phyloP scores from a whole-genome alignment of 1,140 invertebrate genomes.

The Cheumatopsyche charites region DNA sequence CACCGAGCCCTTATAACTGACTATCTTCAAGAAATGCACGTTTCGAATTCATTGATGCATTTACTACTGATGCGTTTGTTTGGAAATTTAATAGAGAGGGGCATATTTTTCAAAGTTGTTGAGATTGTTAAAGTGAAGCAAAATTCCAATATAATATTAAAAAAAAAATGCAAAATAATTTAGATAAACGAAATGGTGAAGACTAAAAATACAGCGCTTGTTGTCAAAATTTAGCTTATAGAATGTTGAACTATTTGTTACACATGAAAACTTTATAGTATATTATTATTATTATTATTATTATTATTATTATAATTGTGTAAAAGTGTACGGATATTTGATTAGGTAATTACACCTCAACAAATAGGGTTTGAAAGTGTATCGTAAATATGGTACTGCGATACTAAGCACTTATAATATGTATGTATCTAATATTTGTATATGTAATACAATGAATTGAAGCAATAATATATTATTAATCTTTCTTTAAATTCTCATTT shows the following conservation, averaged over 20 bases:
- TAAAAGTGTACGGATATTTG: conserved; percentile 47
- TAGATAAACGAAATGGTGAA: conserved; percentile 48
- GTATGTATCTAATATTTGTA: conserved; percentile 26
- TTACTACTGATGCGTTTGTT: not conserved
- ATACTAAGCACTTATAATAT: conserved; percentile 27
- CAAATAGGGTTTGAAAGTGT: conserved; percentile 37
- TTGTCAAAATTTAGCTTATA: conserved; percentile 50
- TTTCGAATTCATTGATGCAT: not conserved
- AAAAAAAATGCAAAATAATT: conserved; percentile 45
- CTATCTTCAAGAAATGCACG: not conserved
- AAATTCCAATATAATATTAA: conserved; percentile 30
- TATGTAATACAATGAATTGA: conserved; percentile 45
- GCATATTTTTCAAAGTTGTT: conserved; percentile 37
- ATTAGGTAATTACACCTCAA: conserved; percentile 44
- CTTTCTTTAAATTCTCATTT: conserved; percentile 30
- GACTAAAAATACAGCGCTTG: conserved; percentile 48
- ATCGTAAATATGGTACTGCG: conserved; percentile 45
- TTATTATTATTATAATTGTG: conserved; percentile 4
- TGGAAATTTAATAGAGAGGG: conserved; percentile 38
- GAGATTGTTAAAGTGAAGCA: conserved; percentile 36
- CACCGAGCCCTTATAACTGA: not conserved
- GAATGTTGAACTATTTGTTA: conserved; percentile 49
- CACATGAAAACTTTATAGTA: conserved; percentile 48
- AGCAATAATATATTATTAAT: conserved; percentile 46
- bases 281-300: conserved; percentile 46